Evolutionary conservation across 2,888 invertebrate species (phyloP), one percentile per base, ranked within the genome.

Genomic region (Eledone cirrhosa): DNA sequence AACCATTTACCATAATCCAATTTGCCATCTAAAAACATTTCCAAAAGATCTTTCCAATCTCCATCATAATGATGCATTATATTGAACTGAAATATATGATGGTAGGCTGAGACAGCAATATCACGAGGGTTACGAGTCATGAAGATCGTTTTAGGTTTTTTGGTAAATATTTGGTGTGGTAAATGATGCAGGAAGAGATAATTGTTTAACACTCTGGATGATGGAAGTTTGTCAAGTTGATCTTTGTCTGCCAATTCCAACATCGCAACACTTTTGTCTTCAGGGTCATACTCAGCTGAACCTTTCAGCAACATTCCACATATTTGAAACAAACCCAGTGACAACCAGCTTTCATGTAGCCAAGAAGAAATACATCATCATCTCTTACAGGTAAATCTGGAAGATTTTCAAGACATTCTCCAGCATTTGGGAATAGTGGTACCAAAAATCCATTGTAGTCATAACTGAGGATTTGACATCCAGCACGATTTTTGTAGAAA

Each of bases 241-340:
- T 27, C 22, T 41, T 74, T 29, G 13, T 76, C 82, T 7, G 78
- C 74, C 2, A 83, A 77, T 78, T 83, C 83, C 3, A 83, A 33
- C 82, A 82, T 82, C 77, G 80, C 80, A 0, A 77, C 81, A 74
- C 82, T 81, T 63, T 83, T 83, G 78, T 80, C 78, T 22, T 80
- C 69, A 19, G 79, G 63, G 29, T 83, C 81, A 59, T 83, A 83
- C 65, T 83, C 82, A 8, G 80, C 74, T 24, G 79, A 75, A 0
- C 81, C 80, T 27, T 74, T 77, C 22, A 82, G 78, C 48, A 83
- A 74, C 83, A 83, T 83, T 65, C 81, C 81, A 5, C 77, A 78
- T 14, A 83, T 80, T 33, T 83, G 82, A 82, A 82, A 83, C 0
- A 83, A 80, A n/a, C n/a, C n/a, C n/a, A n/a, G n/a, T n/a, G n/a